phyloP scores from a whole-genome alignment of 2,113 vertebrate species.

The Tychaedon coryphoeus region DNA sequence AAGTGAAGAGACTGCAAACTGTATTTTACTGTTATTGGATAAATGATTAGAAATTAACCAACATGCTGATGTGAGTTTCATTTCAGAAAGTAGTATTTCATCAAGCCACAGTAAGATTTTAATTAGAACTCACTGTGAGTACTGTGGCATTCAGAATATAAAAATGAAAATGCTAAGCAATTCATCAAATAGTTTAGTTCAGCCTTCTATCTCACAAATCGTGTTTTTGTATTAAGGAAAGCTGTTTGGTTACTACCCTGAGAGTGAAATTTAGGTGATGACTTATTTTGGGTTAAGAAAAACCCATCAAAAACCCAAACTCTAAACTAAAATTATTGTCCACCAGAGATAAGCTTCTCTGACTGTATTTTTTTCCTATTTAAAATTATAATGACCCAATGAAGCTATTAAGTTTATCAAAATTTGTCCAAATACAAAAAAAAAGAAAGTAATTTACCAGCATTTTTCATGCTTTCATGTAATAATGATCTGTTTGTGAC shows the following conservation, averaged over 20 bases:
- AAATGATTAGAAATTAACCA: conserved; percentile 58
- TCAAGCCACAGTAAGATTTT: conserved; percentile 1
- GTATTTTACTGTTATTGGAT: conserved; percentile 32
- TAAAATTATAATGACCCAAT: background rate
- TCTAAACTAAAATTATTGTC: background rate
- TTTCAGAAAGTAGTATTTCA: conserved; percentile 49
- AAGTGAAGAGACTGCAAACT: conserved; percentile 18
- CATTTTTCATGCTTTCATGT: background rate
- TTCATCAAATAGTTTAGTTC: background rate
- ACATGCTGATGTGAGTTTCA: conserved; percentile 15
- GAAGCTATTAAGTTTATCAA: background rate
- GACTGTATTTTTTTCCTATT: background rate
- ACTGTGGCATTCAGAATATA: background rate
- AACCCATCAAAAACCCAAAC: rapidly evolving
- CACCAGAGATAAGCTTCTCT: background rate
- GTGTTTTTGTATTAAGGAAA: background rate
- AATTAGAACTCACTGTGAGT: conserved; percentile 49
- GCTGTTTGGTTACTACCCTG: background rate
- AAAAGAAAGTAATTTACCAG: background rate
- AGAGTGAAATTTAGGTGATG: background rate
- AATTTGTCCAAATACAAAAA: background rate
- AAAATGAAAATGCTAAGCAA: background rate
- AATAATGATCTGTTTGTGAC: background rate
- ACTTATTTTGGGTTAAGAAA: background rate
- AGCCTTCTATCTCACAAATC: background rate